Base-by-base conservation (phyloP, 2,113 vertebrate genomes). In the Chloroceryle aenea region DNA sequence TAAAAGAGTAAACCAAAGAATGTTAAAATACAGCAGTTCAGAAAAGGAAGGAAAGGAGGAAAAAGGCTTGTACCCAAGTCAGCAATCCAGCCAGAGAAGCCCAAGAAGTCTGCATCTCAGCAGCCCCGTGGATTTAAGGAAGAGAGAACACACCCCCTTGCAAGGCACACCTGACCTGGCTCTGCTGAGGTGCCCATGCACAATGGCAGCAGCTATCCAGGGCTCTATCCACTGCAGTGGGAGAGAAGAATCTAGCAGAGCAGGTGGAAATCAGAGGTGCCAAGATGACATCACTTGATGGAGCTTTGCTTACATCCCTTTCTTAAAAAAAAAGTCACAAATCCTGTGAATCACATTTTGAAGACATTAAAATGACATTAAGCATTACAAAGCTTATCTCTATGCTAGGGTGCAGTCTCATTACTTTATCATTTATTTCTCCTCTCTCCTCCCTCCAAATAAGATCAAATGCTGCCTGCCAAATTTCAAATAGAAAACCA, bases 401-500 rank as follows among this genome's bases (percentile, higher is more conserved):
- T 66, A 30, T 45, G 76, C 29, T 27, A 50, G 84, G 45, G 59
- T 55, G 6, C 9, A 43, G 23, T 42, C 82, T 77, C 64, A 6
- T 74, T 87, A 27, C 15, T 80, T 85, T n/a, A 55, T 67, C 12
- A 53, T 85, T 92, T 93, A 38, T 4, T 86, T 88, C 42, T 77
- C 43, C 9, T 30, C 14, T 52, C 21, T 59, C 25, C 25, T 15
- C n/a, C 14, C 4, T 7, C 14, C 5, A 52, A 19, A 47, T 19
- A 89, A 68, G n/a, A 82, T 23, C 38, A 78, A 95, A 73, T 21
- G 6, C 27, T 82, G 26, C 25, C 40, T 87, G 43, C 6, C 53
- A 94, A 48, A 94, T 40, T 87, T 58, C 61, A 61, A 91, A 53
- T n/a, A 25, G 36, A 78, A 72, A 89, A 94, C 19, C n/a, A 76